Base-by-base conservation (phyloP, 2,888 invertebrate genomes). In the Baronia brevicornis region DNA sequence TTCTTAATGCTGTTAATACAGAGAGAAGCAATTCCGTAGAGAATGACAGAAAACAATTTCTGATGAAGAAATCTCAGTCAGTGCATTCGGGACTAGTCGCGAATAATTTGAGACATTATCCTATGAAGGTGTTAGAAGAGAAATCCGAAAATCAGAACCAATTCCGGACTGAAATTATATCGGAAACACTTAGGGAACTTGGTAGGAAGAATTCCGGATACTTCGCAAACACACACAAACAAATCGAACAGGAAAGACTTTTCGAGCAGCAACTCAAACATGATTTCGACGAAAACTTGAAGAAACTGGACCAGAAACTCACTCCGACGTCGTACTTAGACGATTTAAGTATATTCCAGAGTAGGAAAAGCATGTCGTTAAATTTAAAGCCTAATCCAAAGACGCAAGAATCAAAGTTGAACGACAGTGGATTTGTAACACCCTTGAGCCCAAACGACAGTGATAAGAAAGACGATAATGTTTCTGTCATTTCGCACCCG, bases 211-310 rank as follows among this genome's bases (percentile, higher is more conserved):
- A 70, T 15, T 40, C 64, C 0, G 84, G 86, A 2, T 91, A 88
- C 60, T 91, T 91, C 50, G 90, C 91, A 0, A 89, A 80, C 48
- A 89, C 74, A 0, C 91, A 91, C 54, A 89, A 89, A 48, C 89
- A 91, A 43, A 88, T 92, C 8, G 75, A 89, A 2, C 90, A 91
- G 51, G 90, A 91, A 36, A 77, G 86, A 9, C 47, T 86, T 10
- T 75, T 85, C 38, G 84, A 84, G 23, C 68, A 84, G 23, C 84
- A 85, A 30, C 31, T 85, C 6, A 84, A 84, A 39, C 71, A 74
- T 12, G 70, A 82, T 43, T 84, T 84, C 25, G 87, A 78, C 38
- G 84, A 75, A 12, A 84, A 84, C 38, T 33, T 84, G 0, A 70
- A 68, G 44, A 64, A 60, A 28, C 37, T 68, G 6, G 78, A 84